Base-by-base conservation (phyloP, 2,888 invertebrate species). In the Ophion ventricosus region DNA sequence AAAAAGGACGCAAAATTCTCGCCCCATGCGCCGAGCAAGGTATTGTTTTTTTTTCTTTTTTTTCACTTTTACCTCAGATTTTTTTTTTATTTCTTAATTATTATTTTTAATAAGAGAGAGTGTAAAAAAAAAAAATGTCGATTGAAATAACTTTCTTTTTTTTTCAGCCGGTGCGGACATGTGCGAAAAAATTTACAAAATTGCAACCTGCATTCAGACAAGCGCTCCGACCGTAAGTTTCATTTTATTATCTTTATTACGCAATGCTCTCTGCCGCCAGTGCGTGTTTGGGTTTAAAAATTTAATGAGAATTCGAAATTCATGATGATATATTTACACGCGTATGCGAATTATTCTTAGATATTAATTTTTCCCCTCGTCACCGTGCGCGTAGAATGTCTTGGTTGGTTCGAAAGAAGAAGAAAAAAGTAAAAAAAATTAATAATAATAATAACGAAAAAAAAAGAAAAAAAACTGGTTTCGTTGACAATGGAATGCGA, bases 181-280 rank as follows among this genome's bases (percentile, higher is more conserved):
- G 14, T 93, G 93, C 83, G 88, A 93, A 1, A 92, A 87, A 80
- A 87, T 92, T 43, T 92, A 85, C 85, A 87, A 89, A 0, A 85
- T 89, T 7, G 92, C 89, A 2, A 85, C 80, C 40, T 93, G 93
- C 67, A 88, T 91, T 11, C 86, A 90, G n/a, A 3, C 3, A 1
- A 82, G 84, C 23, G 87, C 84, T 14, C 92, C 92, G 11, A 89
- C 89, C 14, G 93, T 93, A 85, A 91, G 90, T 88, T n/a, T n/a
- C n/a, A n/a, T n/a, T n/a, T 69, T 59, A 35, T 57, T 29, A 11
- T 5, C 7, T 35, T 2, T 8, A n/a, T n/a, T n/a, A n/a, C n/a
- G n/a, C n/a, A n/a, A n/a, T n/a, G n/a, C n/a, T n/a, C n/a, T n/a
- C n/a, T n/a, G n/a, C n/a, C n/a, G n/a, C n/a, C n/a, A n/a, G n/a